A percentile compares a stretch with the other conserved stretches of the same genome.
These are phyloP conservation scores for Lytechinus variegatus DNA, from an alignment of 35 echinoderm and acorn worm species.

Conservation along the genomic window DNA sequence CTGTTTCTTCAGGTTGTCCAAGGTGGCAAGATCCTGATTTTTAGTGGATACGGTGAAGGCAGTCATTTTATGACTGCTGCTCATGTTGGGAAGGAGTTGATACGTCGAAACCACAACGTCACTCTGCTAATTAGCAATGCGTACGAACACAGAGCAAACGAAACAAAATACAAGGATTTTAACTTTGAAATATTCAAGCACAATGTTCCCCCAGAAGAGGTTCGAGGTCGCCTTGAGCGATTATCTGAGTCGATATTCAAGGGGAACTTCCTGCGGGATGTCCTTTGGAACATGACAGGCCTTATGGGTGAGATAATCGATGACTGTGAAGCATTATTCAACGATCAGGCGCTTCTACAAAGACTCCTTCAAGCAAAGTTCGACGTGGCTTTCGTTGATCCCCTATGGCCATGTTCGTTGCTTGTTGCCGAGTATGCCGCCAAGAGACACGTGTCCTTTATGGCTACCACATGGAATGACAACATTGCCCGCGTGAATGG, in stretches of 20 bases:
- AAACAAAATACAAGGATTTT: conserved; percentile 44
- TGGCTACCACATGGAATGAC: conserved; percentile 45
- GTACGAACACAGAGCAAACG: conserved; percentile 51
- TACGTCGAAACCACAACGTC: conserved; percentile 61
- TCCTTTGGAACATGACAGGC: conserved; percentile 47
- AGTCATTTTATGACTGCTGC: conserved; percentile 71
- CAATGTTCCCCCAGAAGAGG: conserved; percentile 45
- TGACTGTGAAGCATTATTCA: conserved; percentile 60
- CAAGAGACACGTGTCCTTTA: conserved; percentile 56
- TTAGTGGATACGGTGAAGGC: conserved; percentile 66
- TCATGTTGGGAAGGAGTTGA: conserved; percentile 58
- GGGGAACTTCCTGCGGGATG: conserved; percentile 52
- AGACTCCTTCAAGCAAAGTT: conserved; percentile 50
- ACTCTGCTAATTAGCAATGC: conserved; percentile 67
- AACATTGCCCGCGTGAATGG: conserved; percentile 59
- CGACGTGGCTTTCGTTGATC: conserved; percentile 63
- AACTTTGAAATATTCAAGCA: conserved; percentile 65
- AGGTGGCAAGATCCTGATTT: conserved; percentile 34
- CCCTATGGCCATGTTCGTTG: conserved; percentile 56
- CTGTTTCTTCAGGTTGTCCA: background rate
- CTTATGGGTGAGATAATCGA: conserved; percentile 47
- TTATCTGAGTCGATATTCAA: conserved; percentile 62
- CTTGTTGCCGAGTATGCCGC: conserved; percentile 56
- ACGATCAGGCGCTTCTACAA: conserved; percentile 51
- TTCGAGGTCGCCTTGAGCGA: conserved; percentile 37